A percentile compares a stretch with the other conserved stretches of the same genome.
Conservation (phyloP, 2,888 invertebrate species). For the Crocallis elinguaria region DNA sequence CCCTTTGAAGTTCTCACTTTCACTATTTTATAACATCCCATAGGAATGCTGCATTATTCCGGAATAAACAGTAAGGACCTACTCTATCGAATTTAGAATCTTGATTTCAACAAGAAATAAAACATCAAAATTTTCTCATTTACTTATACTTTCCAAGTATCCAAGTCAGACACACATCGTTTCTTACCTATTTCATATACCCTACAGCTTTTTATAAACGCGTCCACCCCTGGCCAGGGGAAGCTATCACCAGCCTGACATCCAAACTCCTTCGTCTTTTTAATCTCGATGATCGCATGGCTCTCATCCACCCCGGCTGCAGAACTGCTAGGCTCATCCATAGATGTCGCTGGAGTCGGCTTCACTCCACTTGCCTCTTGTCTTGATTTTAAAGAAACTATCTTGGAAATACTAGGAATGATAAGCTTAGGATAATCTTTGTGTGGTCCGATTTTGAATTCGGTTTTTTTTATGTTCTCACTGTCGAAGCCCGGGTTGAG, state of each 20-base stretch:
- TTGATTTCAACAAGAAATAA: too few species aligned
- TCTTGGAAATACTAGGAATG: conserved; percentile 73
- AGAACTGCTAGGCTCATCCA: conserved; percentile 72
- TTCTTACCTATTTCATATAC: conserved; percentile 81
- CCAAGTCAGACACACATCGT: background rate
- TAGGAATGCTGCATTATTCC: too few species aligned
- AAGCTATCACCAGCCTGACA: conserved; percentile 56
- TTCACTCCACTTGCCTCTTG: conserved; percentile 52
- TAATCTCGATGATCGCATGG: conserved; percentile 16
- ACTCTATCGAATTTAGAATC: too few species aligned
- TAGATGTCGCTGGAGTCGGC: conserved; percentile 63
- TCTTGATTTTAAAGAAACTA: conserved; percentile 66
- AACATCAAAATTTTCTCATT: too few species aligned
- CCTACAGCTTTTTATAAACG: conserved; percentile 78
- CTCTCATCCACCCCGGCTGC: conserved; percentile 60
- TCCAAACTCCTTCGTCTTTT: conserved; percentile 47
- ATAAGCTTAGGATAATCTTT: conserved; percentile 63
- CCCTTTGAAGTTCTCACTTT: too few species aligned
- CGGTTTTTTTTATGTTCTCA: conserved; percentile 64
- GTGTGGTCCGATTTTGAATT: conserved; percentile 38
- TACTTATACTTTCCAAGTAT: too few species aligned
- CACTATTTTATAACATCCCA: too few species aligned
- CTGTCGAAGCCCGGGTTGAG: conserved; percentile 74
- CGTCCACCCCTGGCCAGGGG: conserved; percentile 80
- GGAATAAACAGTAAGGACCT: too few species aligned